Conservation (phyloP, 2,888 invertebrate species). For the Pterostichus niger region DNA sequence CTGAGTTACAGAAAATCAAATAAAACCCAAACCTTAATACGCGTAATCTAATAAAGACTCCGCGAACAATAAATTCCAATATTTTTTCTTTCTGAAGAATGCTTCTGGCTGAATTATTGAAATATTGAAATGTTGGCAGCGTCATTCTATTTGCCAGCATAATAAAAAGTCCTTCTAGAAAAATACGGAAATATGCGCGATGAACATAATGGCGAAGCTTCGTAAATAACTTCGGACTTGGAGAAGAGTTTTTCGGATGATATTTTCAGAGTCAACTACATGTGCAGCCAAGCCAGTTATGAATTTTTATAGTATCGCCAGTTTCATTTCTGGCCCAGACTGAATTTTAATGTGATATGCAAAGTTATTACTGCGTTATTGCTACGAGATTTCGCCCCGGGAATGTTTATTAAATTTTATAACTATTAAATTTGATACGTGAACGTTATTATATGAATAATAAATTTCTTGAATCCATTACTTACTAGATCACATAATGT, state of each 20-base stretch:
- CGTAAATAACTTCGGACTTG: constrained; percentile 5
- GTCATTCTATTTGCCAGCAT: constrained; percentile 48
- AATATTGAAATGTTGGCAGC: constrained; percentile 48
- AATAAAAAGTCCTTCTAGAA: constrained; percentile 40
- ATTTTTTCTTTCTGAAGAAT: constrained; percentile 49
- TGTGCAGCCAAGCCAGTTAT: constrained; percentile 20
- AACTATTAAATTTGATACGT: neutral
- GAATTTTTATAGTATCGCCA: constrained; percentile 23
- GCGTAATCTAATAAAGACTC: constrained; percentile 44
- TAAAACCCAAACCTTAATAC: constrained; percentile 39
- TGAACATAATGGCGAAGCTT: constrained; percentile 7
- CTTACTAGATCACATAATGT: too few relatives aligned
- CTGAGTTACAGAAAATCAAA: constrained; percentile 20
- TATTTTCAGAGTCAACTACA: constrained; percentile 12
- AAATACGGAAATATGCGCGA: constrained; percentile 34
- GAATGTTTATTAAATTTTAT: constrained; percentile 24
- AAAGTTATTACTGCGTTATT: constrained; percentile 19
- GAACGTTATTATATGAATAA: too few relatives aligned
- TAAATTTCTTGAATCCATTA: too few relatives aligned
- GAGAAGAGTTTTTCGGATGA: neutral
- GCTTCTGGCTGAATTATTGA: constrained; percentile 51
- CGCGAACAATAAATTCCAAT: constrained; percentile 52
- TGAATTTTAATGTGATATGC: constrained; percentile 46
- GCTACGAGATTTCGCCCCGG: neutral
- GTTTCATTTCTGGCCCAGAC: constrained; percentile 13